Evolutionary conservation across 92 coral and sea anemone species (phyloP), one percentile per base, ranked within the genome.

Genomic region (Phymanthus crucifer): DNA sequence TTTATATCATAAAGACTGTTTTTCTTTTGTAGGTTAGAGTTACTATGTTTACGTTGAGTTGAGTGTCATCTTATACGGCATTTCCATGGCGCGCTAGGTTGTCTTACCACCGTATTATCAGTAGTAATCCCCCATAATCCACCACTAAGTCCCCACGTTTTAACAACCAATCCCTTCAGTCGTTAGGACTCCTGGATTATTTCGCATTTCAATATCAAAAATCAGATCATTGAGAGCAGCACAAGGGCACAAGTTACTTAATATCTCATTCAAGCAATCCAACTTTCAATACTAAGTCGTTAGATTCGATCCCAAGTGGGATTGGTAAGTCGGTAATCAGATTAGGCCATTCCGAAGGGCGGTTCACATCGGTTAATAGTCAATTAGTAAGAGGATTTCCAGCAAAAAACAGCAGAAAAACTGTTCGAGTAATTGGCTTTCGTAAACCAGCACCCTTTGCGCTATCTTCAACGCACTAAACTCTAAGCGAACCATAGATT

Each of bases 251-350:
- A 27, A 57, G 29, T 57, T 57, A 57, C 32, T 57, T 50, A 50
- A 50, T 0, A 21, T 50, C 57, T 50, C 57, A 50, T 50, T 50
- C 36, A 61, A 61, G 29, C 68, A 61, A 61, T 61, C 27, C 26
- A 61, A 61, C 34, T 61, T 61, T 61, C 68, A 61, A 61, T 61
- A 61, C 68, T 27, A 27, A 61, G 17, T 61, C 34, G 68, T 61
- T 27, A 16, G 29, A 61, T 61, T 61, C 35, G 33, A 54, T 54
- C 0, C 34, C 68, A 61, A 24, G 68, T 24, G 68, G 68, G 68
- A 61, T 61, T 61, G 26, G 64, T 61, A 61, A 61, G 16, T 21
- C 68, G 29, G 26, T 54, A 61, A 61, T 61, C 68, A 34, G 68
- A 61, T 61, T 11, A 24, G 29, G 29, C 34, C 14, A 61, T 61